Evolutionary conservation across 2,113 vertebrate genomes (phyloP).

Genomic region (Thalassoma bifasciatum): DNA sequence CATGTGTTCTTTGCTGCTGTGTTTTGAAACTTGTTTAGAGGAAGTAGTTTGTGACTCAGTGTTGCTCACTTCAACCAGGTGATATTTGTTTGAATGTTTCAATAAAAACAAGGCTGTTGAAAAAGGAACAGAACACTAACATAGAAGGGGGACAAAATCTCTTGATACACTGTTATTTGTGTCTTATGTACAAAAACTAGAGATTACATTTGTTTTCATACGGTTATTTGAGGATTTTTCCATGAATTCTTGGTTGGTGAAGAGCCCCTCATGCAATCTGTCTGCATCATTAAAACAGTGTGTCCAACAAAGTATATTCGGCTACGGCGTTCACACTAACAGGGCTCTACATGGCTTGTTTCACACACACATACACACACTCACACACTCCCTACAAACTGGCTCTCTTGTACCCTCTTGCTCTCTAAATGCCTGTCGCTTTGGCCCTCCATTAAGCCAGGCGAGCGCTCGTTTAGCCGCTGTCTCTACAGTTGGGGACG

Average conservation of each 20-base stretch:
- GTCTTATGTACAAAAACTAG: no score
- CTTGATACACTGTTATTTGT: no score
- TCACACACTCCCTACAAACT: constrained; percentile 33
- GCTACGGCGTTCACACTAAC: constrained; percentile 26
- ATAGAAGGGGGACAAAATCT: no score
- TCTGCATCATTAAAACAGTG: constrained; percentile 9
- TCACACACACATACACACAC: constrained; percentile 8
- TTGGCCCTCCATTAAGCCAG: constrained; percentile 68
- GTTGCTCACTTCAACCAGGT: no score
- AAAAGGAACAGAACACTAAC: no score
- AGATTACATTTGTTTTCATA: no score
- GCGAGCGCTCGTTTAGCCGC: constrained; percentile 65
- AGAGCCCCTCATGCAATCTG: constrained; percentile 12
- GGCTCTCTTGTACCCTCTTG: constrained; percentile 10
- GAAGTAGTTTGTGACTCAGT: no score
- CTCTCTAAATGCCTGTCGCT: constrained; percentile 66
- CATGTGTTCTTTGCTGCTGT: no score
- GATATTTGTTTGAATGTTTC: no score
- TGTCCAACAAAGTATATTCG: constrained; percentile 10
- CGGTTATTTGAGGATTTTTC: background rate
- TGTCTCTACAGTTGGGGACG: constrained; percentile 63
- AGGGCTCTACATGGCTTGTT: constrained; percentile 21
- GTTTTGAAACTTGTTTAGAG: no score
- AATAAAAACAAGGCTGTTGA: no score
- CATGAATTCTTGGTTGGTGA: constrained; percentile 7